phyloP scores from a whole-genome alignment of 2,888 invertebrate species.

The Apamea crenata region DNA sequence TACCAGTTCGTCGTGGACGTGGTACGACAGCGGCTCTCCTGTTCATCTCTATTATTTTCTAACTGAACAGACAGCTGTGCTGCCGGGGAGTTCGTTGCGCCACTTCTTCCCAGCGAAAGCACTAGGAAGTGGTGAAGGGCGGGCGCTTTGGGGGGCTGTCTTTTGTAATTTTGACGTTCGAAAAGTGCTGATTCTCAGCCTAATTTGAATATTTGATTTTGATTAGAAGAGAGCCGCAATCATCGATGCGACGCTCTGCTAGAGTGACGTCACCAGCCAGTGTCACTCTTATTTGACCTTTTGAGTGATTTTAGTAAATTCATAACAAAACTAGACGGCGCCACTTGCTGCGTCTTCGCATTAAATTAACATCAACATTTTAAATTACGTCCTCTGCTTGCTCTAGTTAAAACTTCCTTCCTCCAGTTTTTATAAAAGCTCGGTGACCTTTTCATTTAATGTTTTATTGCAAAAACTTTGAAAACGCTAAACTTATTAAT shows the following conservation, averaged over 20 bases:
- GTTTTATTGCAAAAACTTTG: conserved; percentile 34
- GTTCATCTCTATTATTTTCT: not conserved
- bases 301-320: not conserved
- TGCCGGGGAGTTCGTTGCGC: too few relatives aligned
- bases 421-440: conserved; percentile 10
- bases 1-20: not conserved
- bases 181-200: too few relatives aligned
- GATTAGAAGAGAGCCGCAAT: not conserved
- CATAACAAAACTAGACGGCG: not conserved
- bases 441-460: conserved; percentile 11
- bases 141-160: too few relatives aligned
- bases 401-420: conserved; percentile 15
- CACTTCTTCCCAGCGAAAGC: too few relatives aligned
- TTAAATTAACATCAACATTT: conserved; percentile 2
- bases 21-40: not conserved
- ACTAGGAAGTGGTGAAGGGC: too few relatives aligned
- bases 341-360: not conserved
- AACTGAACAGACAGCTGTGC: too few relatives aligned
- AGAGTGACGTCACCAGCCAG: not conserved
- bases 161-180: too few relatives aligned
- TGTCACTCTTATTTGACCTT: not conserved
- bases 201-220: too few relatives aligned
- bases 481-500: conserved; percentile 45
- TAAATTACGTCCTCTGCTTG: conserved; percentile 19
- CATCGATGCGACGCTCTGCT: not conserved